Percentiles rank a stretch among this genome's conserved stretches.
Evolutionary conservation across 1,140 invertebrate genomes (phyloP).

Genomic region (Drusus annulatus): DNA sequence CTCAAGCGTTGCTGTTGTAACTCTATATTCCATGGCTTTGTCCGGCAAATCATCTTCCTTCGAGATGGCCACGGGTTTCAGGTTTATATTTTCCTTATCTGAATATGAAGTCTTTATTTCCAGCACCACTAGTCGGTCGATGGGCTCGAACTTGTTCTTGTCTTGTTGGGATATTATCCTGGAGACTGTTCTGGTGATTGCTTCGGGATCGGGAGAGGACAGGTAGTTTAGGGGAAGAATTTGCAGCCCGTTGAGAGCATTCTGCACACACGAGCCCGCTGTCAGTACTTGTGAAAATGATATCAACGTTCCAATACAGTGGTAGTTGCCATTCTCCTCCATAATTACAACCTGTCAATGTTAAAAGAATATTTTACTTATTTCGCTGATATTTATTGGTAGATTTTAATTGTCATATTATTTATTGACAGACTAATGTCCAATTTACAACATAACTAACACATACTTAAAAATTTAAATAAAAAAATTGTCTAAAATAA

Average conservation of each 20-base stretch:
- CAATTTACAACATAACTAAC: too few species aligned
- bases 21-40: neutral
- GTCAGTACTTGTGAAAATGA: slow-evolving; percentile 6
- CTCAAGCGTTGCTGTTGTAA: too few species aligned
- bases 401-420: too few species aligned
- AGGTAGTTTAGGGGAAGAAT: neutral
- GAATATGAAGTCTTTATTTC: neutral
- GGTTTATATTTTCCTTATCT: neutral
- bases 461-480: too few species aligned
- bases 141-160: neutral
- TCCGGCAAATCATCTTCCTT: neutral
- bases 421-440: too few species aligned
- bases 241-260: neutral
- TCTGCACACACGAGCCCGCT: neutral
- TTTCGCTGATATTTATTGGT: too few species aligned
- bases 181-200: neutral
- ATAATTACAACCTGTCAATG: neutral
- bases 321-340: neutral
- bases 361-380: too few species aligned
- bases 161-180: neutral
- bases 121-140: neutral
- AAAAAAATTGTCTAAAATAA: too few species aligned
- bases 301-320: slow-evolving; percentile 10
- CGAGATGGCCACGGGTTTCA: neutral
- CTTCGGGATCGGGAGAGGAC: neutral